Evolutionary conservation across 2,888 invertebrate genomes (phyloP).

Genomic region (Atrina japonica): DNA sequence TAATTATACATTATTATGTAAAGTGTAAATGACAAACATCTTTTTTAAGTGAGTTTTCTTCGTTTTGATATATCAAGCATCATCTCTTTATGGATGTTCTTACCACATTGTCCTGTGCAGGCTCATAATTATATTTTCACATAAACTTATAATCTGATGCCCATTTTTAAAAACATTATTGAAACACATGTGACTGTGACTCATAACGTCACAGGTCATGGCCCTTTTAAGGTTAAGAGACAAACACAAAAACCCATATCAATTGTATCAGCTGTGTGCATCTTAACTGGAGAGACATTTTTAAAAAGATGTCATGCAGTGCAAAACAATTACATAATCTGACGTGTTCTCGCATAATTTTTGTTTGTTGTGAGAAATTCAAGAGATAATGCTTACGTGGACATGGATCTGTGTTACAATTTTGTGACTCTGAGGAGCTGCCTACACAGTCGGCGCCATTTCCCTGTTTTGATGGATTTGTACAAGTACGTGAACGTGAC

Average conservation of each 20-base stretch:
- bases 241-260: neutral
- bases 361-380: neutral
- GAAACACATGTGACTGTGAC: too few species aligned
- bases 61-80: neutral
- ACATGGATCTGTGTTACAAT: constrained; percentile 48
- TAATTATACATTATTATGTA: neutral
- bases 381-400: constrained; percentile 41
- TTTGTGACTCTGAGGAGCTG: constrained; percentile 26
- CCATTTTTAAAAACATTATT: too few species aligned
- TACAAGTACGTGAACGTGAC: constrained; percentile 50
- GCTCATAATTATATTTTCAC: too few species aligned
- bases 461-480: constrained; percentile 50
- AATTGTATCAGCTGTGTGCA: too few species aligned
- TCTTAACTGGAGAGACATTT: too few species aligned
- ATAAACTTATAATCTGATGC: too few species aligned
- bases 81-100: neutral
- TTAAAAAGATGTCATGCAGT: too few species aligned
- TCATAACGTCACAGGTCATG: too few species aligned
- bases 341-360: too few species aligned
- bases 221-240: neutral
- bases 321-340: too few species aligned
- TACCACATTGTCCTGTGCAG: neutral
- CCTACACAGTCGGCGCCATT: constrained; percentile 55
- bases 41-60: neutral
- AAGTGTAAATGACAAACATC: neutral